Base-by-base conservation (phyloP, 1,140 invertebrate genomes). In the Sinonovacula constricta region DNA sequence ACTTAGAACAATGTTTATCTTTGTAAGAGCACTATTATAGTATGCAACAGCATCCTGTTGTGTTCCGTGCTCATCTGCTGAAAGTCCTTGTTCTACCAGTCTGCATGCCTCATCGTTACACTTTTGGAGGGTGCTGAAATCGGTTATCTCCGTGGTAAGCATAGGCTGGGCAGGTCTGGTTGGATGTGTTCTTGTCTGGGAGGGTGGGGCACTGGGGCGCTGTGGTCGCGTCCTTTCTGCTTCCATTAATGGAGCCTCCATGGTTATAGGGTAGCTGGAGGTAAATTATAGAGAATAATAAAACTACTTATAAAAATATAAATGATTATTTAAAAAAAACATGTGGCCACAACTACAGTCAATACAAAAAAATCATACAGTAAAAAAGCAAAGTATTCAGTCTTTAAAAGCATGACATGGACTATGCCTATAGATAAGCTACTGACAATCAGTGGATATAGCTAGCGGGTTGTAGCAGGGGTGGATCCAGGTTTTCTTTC, bases 1-100 rank as follows among this genome's bases (percentile, higher is more conserved):
- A 3, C 70, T 82, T 59, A 95, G 87, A 1, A 92, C 93, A 82
- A 92, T 89, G 68, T 94, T 92, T 51, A 95, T 93, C 34, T 92
- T 83, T 45, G 86, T 59, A 14, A 94, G 84, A 2, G 93, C 92
- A 85, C 91, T 82, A 62, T 92, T 91, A 80, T 94, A 94, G 71
- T 91, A 91, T 28, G 81, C 84, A 33, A 92, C 81, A 24, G 93
- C 93, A 65, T 91, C 84, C 24, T 77, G 63, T 28, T 82, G 70
- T 54, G 92, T 89, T 31, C 91, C 91, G n/a, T 91, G 81, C 86
- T 94, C 93, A 87, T 94, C 93, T 33, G 91, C 85, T 15, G 85
- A 80, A 3, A 94, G 91, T n/a, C 92, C 94, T 80, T 91, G 81
- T 30, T 93, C 92, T 12, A 94, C 91, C 49, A 90, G 86, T 24